Evolutionary conservation across 2,888 invertebrate species (phyloP).

Genomic region (Sarcophaga rosellei): DNA sequence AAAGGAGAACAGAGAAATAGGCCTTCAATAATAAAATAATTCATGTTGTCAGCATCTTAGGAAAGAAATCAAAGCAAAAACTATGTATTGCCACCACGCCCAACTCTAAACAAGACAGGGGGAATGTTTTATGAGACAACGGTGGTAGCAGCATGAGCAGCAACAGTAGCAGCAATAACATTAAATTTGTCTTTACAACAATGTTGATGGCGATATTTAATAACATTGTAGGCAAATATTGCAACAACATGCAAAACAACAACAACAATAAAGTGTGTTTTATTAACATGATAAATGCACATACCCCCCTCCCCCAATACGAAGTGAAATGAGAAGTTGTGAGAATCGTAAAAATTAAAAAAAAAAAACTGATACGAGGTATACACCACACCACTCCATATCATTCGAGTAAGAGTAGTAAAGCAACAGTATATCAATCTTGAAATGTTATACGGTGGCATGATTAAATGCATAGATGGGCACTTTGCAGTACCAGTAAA

Average conservation of each 20-base stretch:
- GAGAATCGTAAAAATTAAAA: not conserved
- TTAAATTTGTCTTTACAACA: not conserved
- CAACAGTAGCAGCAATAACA: slow-evolving; percentile 14
- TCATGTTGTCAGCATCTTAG: slow-evolving; percentile 56
- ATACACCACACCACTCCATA: too few species aligned
- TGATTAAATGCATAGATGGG: too few species aligned
- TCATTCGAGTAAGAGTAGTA: too few species aligned
- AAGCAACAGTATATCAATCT: too few species aligned
- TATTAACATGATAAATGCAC: slow-evolving; percentile 46
- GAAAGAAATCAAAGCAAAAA: slow-evolving; percentile 2
- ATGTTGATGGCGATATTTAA: slow-evolving; percentile 28
- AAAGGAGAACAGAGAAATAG: too few species aligned
- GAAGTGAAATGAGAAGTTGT: not conserved
- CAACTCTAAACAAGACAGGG: slow-evolving; percentile 57
- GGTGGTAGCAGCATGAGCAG: slow-evolving; percentile 24
- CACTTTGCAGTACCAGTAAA: too few species aligned
- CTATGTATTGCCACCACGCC: slow-evolving; percentile 68
- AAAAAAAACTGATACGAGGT: not conserved
- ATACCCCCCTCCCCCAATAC: too few species aligned
- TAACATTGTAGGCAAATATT: slow-evolving; percentile 12
- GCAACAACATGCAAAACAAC: slow-evolving; percentile 7
- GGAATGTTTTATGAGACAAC: slow-evolving; percentile 31
- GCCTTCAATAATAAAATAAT: slow-evolving; percentile 59
- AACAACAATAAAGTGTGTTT: slow-evolving; percentile 26
- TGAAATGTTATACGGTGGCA: too few species aligned